phyloP scores from a whole-genome alignment of 2,797 vertebrate genomes.

The Holocentrus rufus region DNA sequence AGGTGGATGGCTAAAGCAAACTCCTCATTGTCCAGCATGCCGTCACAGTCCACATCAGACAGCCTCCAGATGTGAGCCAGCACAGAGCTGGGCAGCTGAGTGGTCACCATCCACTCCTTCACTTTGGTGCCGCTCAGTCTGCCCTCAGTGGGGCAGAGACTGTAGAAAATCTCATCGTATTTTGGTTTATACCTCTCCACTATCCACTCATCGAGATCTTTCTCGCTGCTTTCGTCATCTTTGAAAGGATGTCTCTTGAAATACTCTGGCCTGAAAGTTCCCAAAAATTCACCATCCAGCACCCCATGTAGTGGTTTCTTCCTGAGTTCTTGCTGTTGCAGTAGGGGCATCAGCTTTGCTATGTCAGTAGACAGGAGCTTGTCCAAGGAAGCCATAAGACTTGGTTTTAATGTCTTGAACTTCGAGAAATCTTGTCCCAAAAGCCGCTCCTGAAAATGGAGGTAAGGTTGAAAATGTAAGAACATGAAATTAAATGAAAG shows the following conservation, averaged over 20 bases:
- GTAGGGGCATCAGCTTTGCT: slow-evolving; percentile 87
- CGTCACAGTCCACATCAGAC: slow-evolving; percentile 89
- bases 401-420: slow-evolving; percentile 88
- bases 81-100: slow-evolving; percentile 88
- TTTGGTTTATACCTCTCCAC: slow-evolving; percentile 91
- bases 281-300: slow-evolving; percentile 86
- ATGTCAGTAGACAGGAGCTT: slow-evolving; percentile 88
- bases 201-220: slow-evolving; percentile 80
- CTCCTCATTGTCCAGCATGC: slow-evolving; percentile 93
- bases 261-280: slow-evolving; percentile 82
- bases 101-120: slow-evolving; percentile 89
- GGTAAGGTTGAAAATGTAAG: neutral
- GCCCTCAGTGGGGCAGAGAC: slow-evolving; percentile 85
- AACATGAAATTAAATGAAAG: neutral
- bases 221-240: slow-evolving; percentile 61
- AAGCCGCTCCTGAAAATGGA: slow-evolving; percentile 84
- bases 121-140: slow-evolving; percentile 90
- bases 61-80: slow-evolving; percentile 92
- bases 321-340: slow-evolving; percentile 85
- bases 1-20: slow-evolving; percentile 91
- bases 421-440: slow-evolving; percentile 89
- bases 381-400: slow-evolving; percentile 86
- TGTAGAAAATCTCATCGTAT: slow-evolving; percentile 94
- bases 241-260: slow-evolving; percentile 81
- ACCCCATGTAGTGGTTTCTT: slow-evolving; percentile 78